Conservation (phyloP, 53 echinoderm and acorn worm species). For the Holothuria leucospilota region DNA sequence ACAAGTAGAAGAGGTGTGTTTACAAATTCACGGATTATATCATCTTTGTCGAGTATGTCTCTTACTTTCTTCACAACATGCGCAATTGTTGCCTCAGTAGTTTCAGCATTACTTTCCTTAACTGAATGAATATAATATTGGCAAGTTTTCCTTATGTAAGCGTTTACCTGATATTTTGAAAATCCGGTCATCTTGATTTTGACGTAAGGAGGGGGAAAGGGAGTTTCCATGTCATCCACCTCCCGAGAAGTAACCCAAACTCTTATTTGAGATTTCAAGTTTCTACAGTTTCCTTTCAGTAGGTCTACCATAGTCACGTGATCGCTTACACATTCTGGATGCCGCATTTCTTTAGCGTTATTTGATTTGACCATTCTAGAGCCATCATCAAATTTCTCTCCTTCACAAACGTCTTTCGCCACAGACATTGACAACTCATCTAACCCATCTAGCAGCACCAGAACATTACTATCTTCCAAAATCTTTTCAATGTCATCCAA, state of each 20-base stretch:
- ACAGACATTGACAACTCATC: neutral
- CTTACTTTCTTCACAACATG: too few relatives aligned
- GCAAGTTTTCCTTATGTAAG: neutral
- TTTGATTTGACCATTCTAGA: neutral
- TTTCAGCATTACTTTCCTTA: too few relatives aligned
- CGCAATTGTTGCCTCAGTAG: too few relatives aligned
- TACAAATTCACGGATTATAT: too few relatives aligned
- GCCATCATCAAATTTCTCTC: neutral
- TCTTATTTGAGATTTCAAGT: too few relatives aligned
- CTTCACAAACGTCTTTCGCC: neutral
- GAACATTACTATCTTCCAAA: neutral
- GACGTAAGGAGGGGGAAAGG: neutral
- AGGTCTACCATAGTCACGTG: neutral
- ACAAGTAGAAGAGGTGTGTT: too few relatives aligned
- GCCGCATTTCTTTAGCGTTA: neutral
- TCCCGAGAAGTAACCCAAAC: slow-evolving; percentile 33
- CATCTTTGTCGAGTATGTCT: too few relatives aligned
- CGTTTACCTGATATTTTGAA: neutral
- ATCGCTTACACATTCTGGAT: neutral
- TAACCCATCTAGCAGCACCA: neutral
- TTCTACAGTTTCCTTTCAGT: neutral
- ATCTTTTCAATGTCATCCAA: neutral
- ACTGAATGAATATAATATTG: neutral
- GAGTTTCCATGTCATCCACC: neutral
- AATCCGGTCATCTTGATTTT: neutral